These are phyloP conservation scores for Eristalis tenax DNA, from an alignment of 2,888 invertebrate species.

Conservation along the genomic window DNA sequence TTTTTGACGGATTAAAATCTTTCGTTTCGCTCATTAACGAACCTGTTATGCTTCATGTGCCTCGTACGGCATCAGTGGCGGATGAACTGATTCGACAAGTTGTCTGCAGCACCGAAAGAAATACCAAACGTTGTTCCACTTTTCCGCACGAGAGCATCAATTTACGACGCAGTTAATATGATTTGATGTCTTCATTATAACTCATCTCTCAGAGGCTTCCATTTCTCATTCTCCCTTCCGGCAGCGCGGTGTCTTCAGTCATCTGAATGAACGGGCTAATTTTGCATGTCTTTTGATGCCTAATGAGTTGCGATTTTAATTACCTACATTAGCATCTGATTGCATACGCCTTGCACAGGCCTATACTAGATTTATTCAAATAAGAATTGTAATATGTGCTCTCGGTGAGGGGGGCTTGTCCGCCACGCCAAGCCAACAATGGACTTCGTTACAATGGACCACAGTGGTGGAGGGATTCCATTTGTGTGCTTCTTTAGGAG, in stretches of 20 bases:
- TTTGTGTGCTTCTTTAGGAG: conserved; percentile 11
- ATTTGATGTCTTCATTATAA: conserved; percentile 69
- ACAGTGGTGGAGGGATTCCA: conserved; percentile 30
- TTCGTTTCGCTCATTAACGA: conserved; percentile 50
- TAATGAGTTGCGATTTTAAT: conserved; percentile 61
- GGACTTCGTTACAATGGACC: conserved; percentile 46
- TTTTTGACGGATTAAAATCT: conserved; percentile 9
- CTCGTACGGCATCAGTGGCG: conserved; percentile 30
- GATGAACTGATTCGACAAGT: conserved; percentile 39
- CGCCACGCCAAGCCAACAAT: conserved; percentile 25
- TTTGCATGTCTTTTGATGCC: conserved; percentile 40
- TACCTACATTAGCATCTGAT: conserved; percentile 34
- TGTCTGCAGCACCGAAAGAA: conserved; percentile 34
- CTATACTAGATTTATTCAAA: conserved; percentile 1
- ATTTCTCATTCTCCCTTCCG: conserved; percentile 25
- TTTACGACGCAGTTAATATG: conserved; percentile 70
- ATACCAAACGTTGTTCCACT: conserved; percentile 64
- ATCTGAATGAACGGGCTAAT: conserved; percentile 24
- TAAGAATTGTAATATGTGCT: no score
- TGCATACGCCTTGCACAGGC: neutral
- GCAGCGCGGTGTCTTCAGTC: neutral
- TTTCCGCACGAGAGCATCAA: conserved; percentile 64
- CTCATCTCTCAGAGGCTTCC: conserved; percentile 19
- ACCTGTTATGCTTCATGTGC: conserved; percentile 36
- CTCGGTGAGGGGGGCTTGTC: neutral